phyloP scores from a whole-genome alignment of 30 jellyfish, hydroid and myxozoan genomes.

The Aurelia sp. region DNA sequence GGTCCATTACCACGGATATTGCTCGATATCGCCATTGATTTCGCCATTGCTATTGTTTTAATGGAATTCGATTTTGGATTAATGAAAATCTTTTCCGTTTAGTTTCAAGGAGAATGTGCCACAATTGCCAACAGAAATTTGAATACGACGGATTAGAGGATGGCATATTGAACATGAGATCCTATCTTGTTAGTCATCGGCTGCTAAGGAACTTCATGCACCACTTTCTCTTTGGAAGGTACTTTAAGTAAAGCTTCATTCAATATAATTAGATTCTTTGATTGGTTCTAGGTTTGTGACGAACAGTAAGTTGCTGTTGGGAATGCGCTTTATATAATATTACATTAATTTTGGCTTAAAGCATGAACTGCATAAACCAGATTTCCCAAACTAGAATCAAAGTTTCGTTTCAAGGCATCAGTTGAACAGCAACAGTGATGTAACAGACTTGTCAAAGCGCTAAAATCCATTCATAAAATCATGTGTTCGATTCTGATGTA shows the following conservation, averaged over 20 bases:
- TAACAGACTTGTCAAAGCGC: neutral
- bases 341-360: neutral
- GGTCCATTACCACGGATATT: neutral
- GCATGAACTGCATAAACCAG: neutral
- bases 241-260: neutral
- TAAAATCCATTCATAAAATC: neutral
- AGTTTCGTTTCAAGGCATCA: neutral
- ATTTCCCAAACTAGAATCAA: neutral
- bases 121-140: neutral
- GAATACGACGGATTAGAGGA: conserved; percentile 22
- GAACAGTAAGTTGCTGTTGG: too few relatives aligned
- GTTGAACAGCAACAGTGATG: neutral
- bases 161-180: conserved; percentile 14
- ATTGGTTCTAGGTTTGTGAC: too few relatives aligned
- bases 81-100: neutral
- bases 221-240: conserved; percentile 25
- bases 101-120: neutral
- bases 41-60: too few relatives aligned
- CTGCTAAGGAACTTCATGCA: conserved; percentile 20
- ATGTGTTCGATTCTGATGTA: neutral
- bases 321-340: too few relatives aligned
- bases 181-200: conserved; percentile 7
- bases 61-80: neutral
- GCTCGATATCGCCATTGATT: conserved; percentile 9
- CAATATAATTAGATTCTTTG: neutral